Conservation (phyloP, 2,888 invertebrate genomes). For the Rutpela maculata region DNA sequence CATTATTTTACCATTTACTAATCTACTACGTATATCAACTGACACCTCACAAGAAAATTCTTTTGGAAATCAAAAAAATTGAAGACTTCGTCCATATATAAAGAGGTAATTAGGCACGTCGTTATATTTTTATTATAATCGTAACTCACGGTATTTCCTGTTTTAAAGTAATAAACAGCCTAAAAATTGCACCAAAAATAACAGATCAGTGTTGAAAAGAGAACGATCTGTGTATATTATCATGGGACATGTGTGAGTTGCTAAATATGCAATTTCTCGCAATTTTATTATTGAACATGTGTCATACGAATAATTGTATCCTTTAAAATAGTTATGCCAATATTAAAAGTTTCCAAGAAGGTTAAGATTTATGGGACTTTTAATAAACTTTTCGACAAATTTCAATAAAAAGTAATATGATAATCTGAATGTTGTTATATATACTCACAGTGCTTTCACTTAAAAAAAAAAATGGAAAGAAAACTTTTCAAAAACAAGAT, state of each 20-base stretch:
- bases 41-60: neutral
- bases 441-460: too few species aligned
- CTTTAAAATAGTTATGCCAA: slow-evolving; percentile 1
- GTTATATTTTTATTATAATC: slow-evolving; percentile 3
- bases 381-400: neutral
- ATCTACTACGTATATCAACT: too few species aligned
- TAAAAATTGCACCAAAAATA: slow-evolving; percentile 28
- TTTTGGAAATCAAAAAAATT: neutral
- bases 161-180: slow-evolving; percentile 15
- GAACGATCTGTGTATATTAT: slow-evolving; percentile 3
- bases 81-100: neutral
- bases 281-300: slow-evolving; percentile 24
- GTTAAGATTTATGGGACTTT: neutral
- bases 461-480: too few species aligned
- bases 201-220: slow-evolving; percentile 13
- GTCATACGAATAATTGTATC: slow-evolving; percentile 26
- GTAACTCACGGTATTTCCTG: slow-evolving; percentile 21
- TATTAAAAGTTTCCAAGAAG: slow-evolving; percentile 13
- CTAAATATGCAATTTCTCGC: slow-evolving; percentile 12
- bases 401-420: neutral
- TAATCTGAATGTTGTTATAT: neutral
- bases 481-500: too few species aligned
- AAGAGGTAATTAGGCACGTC: neutral
- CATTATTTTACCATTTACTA: too few species aligned
- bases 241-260: slow-evolving; percentile 4